Base-by-base conservation (phyloP, 2,797 vertebrate genomes). In the Phyllotis vaccarum region DNA sequence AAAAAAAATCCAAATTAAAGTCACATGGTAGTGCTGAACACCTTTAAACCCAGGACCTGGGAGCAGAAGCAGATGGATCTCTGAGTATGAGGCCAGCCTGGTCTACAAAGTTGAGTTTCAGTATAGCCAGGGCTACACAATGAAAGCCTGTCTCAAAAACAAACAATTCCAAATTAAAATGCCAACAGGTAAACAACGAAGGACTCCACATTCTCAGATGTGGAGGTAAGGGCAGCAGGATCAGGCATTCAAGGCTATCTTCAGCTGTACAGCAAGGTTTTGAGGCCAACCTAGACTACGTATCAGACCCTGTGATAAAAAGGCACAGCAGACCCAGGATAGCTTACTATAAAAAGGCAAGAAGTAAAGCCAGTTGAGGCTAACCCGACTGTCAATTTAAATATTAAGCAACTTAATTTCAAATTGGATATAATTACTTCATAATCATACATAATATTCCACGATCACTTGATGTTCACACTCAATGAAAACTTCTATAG, bases 121-220 rank as follows among this genome's bases (percentile, higher is more conserved):
- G 22, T 21, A 56, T 34, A 80, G 54, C 34, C 78, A 54, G 34
- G 76, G 31, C 31, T 56, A 79, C 76, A 79, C 49, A 79, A 31
- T 22, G 19, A 79, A 80, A 80, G 19, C 21, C 22, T 43, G 37
- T 24, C 21, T 74, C 22, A 74, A 27, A 72, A 24, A 64, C 29
- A 31, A 52, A n/a, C 34, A 56, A 56, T 56, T 58, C 37, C 58
- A 60, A 93, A 93, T 27, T 81, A 87, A 91, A 95, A 95, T 78
- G 31, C 19, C 64, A 85, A 76, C 12, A 78, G 66, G 34, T 72
- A 68, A 76, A 88, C 52, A 60, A 0, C 40, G 54, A 72, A 82
- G 56, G 56, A 93, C 21, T 46, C 10, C 34, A 64, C 12, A 86
- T 40, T 16, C 91, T 86, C 68, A 52, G 52, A 82, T 37, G 40